Percentiles rank a stretch among this genome's conserved stretches.
Conservation (phyloP, 2,888 invertebrate genomes). For the Tachystola acroxantha region DNA sequence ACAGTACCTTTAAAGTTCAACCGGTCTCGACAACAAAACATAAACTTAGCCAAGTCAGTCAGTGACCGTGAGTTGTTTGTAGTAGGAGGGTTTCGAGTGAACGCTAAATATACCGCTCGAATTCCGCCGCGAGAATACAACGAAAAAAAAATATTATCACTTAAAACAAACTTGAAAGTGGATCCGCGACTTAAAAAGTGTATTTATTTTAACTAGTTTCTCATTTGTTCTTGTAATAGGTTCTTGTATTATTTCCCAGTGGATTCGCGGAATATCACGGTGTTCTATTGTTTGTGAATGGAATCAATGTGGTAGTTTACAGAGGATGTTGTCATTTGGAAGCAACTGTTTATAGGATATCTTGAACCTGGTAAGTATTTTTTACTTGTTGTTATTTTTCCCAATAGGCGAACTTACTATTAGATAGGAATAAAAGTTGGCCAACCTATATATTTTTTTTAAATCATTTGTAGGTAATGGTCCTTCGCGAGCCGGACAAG, state of each 20-base stretch:
- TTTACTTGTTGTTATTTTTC: too few relatives aligned
- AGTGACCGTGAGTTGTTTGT: slow-evolving; percentile 36
- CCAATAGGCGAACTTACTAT: too few relatives aligned
- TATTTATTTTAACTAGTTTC: slow-evolving; percentile 11
- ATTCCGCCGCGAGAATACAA: slow-evolving; percentile 34
- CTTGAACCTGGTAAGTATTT: too few relatives aligned
- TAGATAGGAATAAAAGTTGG: too few relatives aligned
- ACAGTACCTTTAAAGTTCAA: slow-evolving; percentile 19
- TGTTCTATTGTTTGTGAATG: slow-evolving; percentile 59
- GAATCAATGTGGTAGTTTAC: slow-evolving; percentile 48
- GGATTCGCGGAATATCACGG: slow-evolving; percentile 51
- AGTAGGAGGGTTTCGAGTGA: slow-evolving; percentile 26
- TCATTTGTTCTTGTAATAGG: background rate
- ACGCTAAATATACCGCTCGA: slow-evolving; percentile 43
- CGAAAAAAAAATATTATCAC: slow-evolving; percentile 24
- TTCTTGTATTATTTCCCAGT: slow-evolving; percentile 29
- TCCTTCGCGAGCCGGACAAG: too few relatives aligned
- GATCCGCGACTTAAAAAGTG: background rate
- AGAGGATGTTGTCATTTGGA: slow-evolving; percentile 59
- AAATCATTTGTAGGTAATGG: too few relatives aligned
- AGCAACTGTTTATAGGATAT: slow-evolving; percentile 42
- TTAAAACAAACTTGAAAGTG: background rate
- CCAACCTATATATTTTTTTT: too few relatives aligned
- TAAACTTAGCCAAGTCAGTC: slow-evolving; percentile 38
- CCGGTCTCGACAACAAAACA: slow-evolving; percentile 19